Evolutionary conservation across 2,888 invertebrate species (phyloP), one percentile per base, ranked within the genome.

Genomic region (Cephus runcator): DNA sequence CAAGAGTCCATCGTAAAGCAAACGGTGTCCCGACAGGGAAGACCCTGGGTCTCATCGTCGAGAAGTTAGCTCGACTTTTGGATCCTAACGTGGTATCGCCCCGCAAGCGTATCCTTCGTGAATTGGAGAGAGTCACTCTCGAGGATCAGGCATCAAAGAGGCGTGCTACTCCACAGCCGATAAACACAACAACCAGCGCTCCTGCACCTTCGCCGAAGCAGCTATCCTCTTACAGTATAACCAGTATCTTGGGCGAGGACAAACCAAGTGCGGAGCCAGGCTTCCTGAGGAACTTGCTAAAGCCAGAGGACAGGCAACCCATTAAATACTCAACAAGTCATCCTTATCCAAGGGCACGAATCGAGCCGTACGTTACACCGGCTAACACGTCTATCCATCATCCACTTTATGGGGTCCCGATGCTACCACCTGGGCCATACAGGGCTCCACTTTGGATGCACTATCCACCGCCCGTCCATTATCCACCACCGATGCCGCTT

Each of bases 141-240:
- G 95, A 95, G 88, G 96, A 96, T 86, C 94, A 94, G 85, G 94
- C 94, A 71, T 93, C 92, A 76, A 95, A 95, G 89, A 93, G 95
- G 80, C 88, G 91, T 34, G 90, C 91, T 30, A 90, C 91, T 35
- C 91, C 91, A 1, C 91, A 91, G 76, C 83, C 78, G 83, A 82
- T 81, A 69, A 84, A 82, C 68, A 82, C 82, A 34, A 79, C 78
- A 73, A 80, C 79, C 12, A 73, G 83, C 84, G 75, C 85, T 84
- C 78, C 86, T 56, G 87, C 89, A 73, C 86, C 91, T 11, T 90
- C 89, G 33, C 87, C 90, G 30, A 91, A 92, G 88, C 88, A 93
- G 90, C 87, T 93, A 83, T 95, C 96, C 92, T 96, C 95, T 90
- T 97, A 97, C 92, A 97, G 97, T 93, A 97, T 97, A 91, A 96